Conservation (phyloP, 1,140 invertebrate genomes). For the Anoplophora glabripennis region DNA sequence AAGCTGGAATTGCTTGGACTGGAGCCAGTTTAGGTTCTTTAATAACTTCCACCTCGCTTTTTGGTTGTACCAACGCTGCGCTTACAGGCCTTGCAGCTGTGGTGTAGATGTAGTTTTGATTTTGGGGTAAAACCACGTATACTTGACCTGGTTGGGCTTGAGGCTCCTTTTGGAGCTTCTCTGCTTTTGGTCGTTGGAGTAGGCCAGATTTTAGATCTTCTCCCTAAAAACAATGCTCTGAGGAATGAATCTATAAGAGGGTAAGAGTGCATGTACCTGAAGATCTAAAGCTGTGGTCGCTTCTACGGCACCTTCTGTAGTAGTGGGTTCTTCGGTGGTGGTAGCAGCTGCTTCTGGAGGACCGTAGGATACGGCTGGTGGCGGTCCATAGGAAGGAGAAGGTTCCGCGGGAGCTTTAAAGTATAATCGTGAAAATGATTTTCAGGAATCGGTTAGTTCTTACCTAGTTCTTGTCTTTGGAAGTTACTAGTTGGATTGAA, state of each 20-base stretch:
- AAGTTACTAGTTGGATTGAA: constrained; percentile 17
- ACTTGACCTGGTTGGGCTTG: constrained; percentile 16
- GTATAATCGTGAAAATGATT: neutral
- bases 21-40: constrained; percentile 16
- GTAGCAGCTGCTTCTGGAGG: constrained; percentile 28
- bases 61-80: neutral
- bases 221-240: constrained; percentile 14
- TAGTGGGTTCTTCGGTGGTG: constrained; percentile 32
- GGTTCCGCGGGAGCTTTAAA: constrained; percentile 2
- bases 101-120: constrained; percentile 19
- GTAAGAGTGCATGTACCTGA: constrained; percentile 17
- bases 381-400: constrained; percentile 35
- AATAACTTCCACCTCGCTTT: neutral
- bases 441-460: neutral
- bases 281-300: constrained; percentile 20
- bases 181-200: neutral
- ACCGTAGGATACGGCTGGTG: constrained; percentile 33
- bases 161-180: constrained; percentile 19
- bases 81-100: too few relatives aligned
- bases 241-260: neutral
- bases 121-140: constrained; percentile 27
- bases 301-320: constrained; percentile 29
- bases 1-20: constrained; percentile 27
- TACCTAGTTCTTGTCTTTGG: too few relatives aligned
- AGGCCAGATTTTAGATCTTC: constrained; percentile 20